These are phyloP conservation scores for Turnix velox DNA, from an alignment of 2,113 vertebrate species.

Conservation along the genomic window DNA sequence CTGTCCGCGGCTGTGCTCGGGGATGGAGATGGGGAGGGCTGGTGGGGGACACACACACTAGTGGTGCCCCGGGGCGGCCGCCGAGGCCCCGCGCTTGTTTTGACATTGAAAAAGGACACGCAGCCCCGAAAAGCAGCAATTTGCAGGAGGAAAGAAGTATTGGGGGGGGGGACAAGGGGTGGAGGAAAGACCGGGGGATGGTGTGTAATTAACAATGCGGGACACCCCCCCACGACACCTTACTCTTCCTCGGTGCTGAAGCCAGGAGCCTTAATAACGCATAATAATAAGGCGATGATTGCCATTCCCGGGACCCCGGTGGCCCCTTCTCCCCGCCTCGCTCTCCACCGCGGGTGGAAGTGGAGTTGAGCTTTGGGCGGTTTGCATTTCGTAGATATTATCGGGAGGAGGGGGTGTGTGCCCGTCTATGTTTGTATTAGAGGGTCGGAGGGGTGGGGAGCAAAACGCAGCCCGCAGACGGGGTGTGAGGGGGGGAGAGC, in stretches of 20 bases:
- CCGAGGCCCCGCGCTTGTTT: not conserved
- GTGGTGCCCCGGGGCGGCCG: not conserved
- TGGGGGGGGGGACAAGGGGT: not conserved
- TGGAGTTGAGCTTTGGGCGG: not conserved
- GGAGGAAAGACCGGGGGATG: too few species aligned
- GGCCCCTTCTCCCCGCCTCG: not conserved
- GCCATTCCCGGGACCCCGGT: not conserved
- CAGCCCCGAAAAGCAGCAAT: constrained; percentile 41
- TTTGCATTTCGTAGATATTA: not conserved
- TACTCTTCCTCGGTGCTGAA: constrained; percentile 15
- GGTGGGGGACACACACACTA: not conserved
- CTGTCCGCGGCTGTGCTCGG: too few species aligned
- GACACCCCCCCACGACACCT: not conserved
- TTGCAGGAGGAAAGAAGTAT: not conserved
- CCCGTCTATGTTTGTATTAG: not conserved
- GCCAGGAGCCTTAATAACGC: not conserved
- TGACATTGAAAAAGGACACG: constrained; percentile 67
- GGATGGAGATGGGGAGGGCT: constrained; percentile 69
- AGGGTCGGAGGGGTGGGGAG: not conserved
- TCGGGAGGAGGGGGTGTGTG: not conserved
- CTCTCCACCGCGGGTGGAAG: not conserved
- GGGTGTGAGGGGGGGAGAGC: too few species aligned
- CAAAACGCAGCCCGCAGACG: not conserved
- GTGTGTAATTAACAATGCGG: constrained; percentile 39
- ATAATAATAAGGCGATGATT: not conserved